These are phyloP conservation scores for Phaethornis superciliosus DNA, from an alignment of 2,113 vertebrate species.

Conservation along the genomic window DNA sequence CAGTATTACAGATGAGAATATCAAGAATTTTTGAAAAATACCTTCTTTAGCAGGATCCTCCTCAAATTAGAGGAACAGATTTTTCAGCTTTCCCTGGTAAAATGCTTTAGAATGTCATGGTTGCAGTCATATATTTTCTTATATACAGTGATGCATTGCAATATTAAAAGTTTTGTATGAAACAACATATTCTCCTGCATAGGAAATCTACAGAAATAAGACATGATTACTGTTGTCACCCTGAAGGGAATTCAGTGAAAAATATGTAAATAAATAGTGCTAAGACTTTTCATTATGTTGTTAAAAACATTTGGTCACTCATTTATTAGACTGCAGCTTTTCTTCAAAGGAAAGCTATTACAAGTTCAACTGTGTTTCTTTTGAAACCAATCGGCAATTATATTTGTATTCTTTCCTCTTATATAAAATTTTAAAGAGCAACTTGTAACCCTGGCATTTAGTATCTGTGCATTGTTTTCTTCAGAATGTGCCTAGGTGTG, in stretches of 20 bases:
- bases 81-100: background rate
- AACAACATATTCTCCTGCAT: background rate
- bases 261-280: background rate
- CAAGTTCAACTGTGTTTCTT: background rate
- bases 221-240: background rate
- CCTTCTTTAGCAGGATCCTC: background rate
- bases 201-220: background rate
- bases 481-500: background rate
- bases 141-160: background rate
- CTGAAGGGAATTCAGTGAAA: background rate
- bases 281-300: background rate
- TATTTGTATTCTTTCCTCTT: background rate
- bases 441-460: background rate
- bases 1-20: background rate
- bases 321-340: background rate
- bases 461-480: background rate
- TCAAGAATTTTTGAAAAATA: background rate
- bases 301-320: background rate
- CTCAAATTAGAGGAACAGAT: background rate
- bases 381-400: background rate
- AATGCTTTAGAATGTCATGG: background rate
- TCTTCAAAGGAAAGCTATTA: background rate
- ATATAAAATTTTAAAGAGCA: background rate
- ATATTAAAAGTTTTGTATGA: background rate
- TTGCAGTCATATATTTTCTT: background rate